Evolutionary conservation across 2,113 vertebrate species (phyloP).

Genomic region (Suncus etruscus): DNA sequence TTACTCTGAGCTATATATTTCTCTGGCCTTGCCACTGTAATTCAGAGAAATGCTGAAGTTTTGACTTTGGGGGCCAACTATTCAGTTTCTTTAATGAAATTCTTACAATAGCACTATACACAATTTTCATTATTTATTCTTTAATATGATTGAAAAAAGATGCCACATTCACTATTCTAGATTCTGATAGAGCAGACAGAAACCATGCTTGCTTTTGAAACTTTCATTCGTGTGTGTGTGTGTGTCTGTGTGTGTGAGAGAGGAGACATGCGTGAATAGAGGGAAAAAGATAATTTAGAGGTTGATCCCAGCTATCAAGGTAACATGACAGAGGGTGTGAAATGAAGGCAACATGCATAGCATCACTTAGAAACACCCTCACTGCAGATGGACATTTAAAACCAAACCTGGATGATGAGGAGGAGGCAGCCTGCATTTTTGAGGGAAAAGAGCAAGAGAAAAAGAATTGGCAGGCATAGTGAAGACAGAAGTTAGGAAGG

Average conservation of each 20-base stretch:
- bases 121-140: background rate
- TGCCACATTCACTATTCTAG: background rate
- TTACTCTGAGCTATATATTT: background rate
- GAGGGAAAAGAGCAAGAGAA: background rate
- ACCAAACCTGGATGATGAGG: background rate
- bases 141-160: slow-evolving; percentile 21
- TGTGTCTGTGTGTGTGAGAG: background rate
- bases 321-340: background rate
- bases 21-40: background rate
- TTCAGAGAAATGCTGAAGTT: slow-evolving; percentile 23
- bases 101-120: background rate
- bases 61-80: background rate
- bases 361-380: background rate
- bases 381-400: background rate
- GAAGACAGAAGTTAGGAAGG: background rate
- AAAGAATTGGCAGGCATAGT: background rate
- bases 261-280: background rate
- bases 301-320: background rate
- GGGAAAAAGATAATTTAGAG: slow-evolving; percentile 14
- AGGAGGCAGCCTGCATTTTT: background rate
- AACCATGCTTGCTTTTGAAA: slow-evolving; percentile 22
- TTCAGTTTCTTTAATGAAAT: slow-evolving; percentile 26
- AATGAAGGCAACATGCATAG: background rate
- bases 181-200: background rate
- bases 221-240: too few species aligned